Evolutionary conservation across 2,888 invertebrate species (phyloP).

Genomic region (Ornithoptera alexandrae): DNA sequence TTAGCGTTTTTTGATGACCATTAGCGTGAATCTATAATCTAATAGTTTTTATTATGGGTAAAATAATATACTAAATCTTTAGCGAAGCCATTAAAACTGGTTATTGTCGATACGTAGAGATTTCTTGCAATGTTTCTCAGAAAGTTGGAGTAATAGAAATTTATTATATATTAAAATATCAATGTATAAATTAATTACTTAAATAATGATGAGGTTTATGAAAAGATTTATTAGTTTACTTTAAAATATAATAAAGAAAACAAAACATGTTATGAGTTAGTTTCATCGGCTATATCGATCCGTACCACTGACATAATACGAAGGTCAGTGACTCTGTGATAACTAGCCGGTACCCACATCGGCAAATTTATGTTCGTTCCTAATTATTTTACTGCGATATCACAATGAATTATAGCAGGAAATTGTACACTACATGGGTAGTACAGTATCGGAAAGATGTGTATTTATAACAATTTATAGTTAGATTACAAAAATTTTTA

Average conservation of each 20-base stretch:
- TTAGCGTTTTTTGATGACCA: no score
- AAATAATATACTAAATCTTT: no score
- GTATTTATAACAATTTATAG: neutral
- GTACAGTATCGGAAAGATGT: conserved; percentile 8
- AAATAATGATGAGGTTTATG: neutral
- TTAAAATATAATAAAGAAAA: conserved; percentile 31
- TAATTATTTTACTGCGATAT: conserved; percentile 54
- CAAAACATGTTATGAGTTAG: conserved; percentile 32
- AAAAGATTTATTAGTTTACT: neutral
- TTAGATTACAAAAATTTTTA: no score
- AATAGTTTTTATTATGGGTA: no score
- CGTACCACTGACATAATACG: conserved; percentile 45
- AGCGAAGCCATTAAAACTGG: no score
- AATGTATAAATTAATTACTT: no score
- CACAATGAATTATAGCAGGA: conserved; percentile 37
- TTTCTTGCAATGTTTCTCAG: no score
- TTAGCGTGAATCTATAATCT: no score
- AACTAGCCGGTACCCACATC: conserved; percentile 32
- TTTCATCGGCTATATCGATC: conserved; percentile 39
- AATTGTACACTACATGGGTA: conserved; percentile 29
- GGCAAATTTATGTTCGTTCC: conserved; percentile 48
- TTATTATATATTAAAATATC: no score
- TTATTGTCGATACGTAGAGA: no score
- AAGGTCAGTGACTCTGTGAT: conserved; percentile 43
- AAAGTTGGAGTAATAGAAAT: no score